These are phyloP conservation scores for Anthophora plumipes DNA, from an alignment of 2,888 invertebrate genomes.

Conservation along the genomic window DNA sequence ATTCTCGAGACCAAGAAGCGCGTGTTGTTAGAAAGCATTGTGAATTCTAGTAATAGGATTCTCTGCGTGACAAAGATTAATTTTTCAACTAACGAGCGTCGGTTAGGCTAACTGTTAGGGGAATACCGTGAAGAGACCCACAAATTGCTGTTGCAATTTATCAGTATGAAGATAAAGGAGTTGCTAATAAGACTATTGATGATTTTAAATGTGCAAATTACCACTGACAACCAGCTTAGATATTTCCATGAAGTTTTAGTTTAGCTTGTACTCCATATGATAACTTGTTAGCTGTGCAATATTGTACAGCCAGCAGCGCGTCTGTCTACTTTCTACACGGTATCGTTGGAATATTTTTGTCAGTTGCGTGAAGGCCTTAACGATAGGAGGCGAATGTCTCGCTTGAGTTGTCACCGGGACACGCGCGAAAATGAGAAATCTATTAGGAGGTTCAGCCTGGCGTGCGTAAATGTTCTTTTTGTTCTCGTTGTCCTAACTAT, in stretches of 20 bases:
- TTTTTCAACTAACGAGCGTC: slow-evolving; percentile 1
- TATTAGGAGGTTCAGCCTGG: slow-evolving; percentile 59
- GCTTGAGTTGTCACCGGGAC: slow-evolving; percentile 18
- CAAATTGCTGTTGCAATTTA: slow-evolving; percentile 26
- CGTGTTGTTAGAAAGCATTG: not conserved
- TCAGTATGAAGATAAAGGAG: slow-evolving; percentile 2
- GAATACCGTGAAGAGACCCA: not conserved
- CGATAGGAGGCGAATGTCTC: slow-evolving; percentile 10
- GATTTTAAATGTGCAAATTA: slow-evolving; percentile 15
- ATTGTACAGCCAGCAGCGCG: too few relatives aligned
- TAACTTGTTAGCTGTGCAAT: too few relatives aligned
- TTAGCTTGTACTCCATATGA: too few relatives aligned
- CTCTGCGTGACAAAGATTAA: not conserved
- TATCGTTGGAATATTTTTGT: too few relatives aligned
- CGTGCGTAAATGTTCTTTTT: slow-evolving; percentile 62
- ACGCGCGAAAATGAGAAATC: slow-evolving; percentile 46
- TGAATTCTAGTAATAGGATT: not conserved
- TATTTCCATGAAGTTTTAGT: not conserved
- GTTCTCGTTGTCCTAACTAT: slow-evolving; percentile 36
- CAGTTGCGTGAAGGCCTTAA: slow-evolving; percentile 3
- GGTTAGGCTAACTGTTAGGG: not conserved
- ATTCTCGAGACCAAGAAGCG: too few relatives aligned
- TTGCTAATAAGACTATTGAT: slow-evolving; percentile 18
- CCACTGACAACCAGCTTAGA: not conserved
- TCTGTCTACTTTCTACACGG: too few relatives aligned